Evolutionary conservation across 2,888 invertebrate species (phyloP).

Genomic region (Iselma pallidipennis): DNA sequence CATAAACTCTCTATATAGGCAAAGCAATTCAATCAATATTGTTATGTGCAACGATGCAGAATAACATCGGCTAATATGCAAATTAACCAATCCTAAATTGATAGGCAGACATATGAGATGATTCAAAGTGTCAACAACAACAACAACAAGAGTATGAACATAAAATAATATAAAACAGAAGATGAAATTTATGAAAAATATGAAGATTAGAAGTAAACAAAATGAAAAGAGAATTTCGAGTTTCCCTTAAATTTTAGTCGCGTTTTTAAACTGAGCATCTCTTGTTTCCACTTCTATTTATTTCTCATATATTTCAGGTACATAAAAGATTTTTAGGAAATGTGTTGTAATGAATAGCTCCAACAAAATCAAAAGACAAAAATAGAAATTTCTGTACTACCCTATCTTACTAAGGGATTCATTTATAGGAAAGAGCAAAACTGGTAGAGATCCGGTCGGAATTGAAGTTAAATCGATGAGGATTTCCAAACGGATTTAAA

Average conservation of each 20-base stretch:
- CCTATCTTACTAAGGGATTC: conserved; percentile 21
- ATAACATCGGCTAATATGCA: conserved; percentile 19
- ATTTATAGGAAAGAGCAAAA: conserved; percentile 21
- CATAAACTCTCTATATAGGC: background rate
- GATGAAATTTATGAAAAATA: too few relatives aligned
- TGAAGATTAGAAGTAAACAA: too few relatives aligned
- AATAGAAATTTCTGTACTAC: background rate
- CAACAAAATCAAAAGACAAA: conserved; percentile 7
- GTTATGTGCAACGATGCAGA: conserved; percentile 11
- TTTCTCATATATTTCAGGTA: background rate
- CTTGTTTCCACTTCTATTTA: background rate
- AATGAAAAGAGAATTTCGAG: too few relatives aligned
- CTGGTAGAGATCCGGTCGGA: conserved; percentile 25
- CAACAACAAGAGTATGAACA: too few relatives aligned
- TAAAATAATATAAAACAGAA: too few relatives aligned
- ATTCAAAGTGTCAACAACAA: too few relatives aligned
- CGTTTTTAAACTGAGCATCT: too few relatives aligned
- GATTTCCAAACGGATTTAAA: conserved; percentile 33
- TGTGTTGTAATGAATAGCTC: conserved; percentile 4
- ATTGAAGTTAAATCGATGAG: conserved; percentile 34
- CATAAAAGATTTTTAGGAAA: background rate
- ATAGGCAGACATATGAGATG: conserved; percentile 9
- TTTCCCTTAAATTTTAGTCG: too few relatives aligned
- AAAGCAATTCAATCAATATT: background rate
- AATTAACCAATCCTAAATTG: conserved; percentile 18